A percentile compares a stretch with the other conserved stretches of the same genome.
Conservation (phyloP, 2,888 invertebrate species). For the Drosophila cognata region DNA sequence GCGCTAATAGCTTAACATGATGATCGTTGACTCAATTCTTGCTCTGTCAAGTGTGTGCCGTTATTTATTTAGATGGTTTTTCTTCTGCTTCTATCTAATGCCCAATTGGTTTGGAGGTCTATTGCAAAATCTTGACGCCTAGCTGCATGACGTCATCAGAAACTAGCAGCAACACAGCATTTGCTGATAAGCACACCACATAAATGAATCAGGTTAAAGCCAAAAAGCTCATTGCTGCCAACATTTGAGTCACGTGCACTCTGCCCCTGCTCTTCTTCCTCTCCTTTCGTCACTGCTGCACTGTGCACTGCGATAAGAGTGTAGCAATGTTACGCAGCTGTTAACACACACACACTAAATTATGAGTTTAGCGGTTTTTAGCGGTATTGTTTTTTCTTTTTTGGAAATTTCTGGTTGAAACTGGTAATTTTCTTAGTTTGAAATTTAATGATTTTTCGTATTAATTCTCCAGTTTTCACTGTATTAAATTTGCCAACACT, state of each 20-base stretch:
- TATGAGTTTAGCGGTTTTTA: neutral
- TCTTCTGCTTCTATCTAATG: conserved; percentile 4
- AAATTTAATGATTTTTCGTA: neutral
- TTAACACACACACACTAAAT: neutral
- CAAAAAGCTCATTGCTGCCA: neutral
- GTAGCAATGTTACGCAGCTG: neutral
- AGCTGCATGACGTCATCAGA: conserved; percentile 40
- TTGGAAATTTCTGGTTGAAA: neutral
- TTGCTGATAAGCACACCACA: conserved; percentile 34
- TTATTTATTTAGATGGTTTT: neutral
- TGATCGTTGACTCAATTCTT: conserved; percentile 20
- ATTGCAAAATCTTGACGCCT: conserved; percentile 7
- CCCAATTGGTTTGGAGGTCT: conserved; percentile 3
- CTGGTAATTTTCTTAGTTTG: neutral
- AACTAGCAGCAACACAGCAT: neutral
- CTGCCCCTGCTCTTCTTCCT: too few species aligned
- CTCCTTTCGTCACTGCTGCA: neutral
- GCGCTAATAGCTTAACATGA: conserved; percentile 32
- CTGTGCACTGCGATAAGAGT: conserved; percentile 13
- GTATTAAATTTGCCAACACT: conserved; percentile 15
- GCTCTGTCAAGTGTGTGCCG: conserved; percentile 21
- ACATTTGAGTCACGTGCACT: conserved; percentile 27
- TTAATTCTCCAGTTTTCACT: neutral
- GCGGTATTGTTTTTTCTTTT: neutral
- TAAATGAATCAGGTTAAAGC: conserved; percentile 37